A percentile compares a stretch with the other conserved stretches of the same genome.
Conservation (phyloP, 2,888 invertebrate species). For the Glaucopsyche alexis region DNA sequence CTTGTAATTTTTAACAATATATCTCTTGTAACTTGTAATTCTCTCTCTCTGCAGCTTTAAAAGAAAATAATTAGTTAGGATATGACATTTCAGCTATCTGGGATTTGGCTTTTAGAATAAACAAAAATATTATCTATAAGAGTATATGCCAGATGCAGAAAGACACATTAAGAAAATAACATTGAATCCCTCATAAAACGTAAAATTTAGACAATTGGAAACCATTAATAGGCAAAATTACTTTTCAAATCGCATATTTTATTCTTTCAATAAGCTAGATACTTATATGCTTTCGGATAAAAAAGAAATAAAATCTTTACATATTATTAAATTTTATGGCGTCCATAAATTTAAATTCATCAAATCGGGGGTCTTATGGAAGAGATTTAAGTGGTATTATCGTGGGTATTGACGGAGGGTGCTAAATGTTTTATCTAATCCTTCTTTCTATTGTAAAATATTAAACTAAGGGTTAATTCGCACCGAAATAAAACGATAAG, state of each 20-base stretch:
- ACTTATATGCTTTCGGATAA: neutral
- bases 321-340: neutral
- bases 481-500: neutral
- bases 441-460: neutral
- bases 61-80: no score
- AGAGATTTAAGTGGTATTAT: constrained; percentile 1
- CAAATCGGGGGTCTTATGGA: neutral
- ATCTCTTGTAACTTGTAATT: no score
- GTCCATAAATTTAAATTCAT: neutral
- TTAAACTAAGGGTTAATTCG: neutral
- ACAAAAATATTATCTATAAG: no score
- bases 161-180: no score
- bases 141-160: no score
- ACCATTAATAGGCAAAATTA: no score
- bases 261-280: neutral
- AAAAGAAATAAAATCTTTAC: neutral
- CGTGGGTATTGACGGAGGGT: neutral
- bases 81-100: no score
- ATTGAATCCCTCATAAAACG: no score
- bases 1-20: no score
- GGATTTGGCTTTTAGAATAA: no score
- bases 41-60: no score
- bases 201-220: no score
- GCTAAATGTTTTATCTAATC: neutral
- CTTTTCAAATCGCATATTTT: neutral